phyloP scores from a whole-genome alignment of 1,140 invertebrate genomes.

The Nasonia vitripennis region DNA sequence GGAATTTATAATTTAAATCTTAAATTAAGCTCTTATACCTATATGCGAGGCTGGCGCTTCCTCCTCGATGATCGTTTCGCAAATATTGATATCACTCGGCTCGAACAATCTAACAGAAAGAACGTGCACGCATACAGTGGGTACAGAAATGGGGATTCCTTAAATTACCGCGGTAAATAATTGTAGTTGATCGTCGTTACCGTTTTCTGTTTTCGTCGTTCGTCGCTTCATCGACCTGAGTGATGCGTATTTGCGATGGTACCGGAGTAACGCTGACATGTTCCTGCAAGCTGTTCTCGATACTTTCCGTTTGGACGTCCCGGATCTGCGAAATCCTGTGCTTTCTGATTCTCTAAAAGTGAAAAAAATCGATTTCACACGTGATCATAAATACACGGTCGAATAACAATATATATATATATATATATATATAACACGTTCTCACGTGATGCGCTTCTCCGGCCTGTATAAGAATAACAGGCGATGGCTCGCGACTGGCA shows the following conservation, averaged over 20 bases:
- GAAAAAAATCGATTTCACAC: not conserved
- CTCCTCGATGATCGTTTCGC: conserved; percentile 46
- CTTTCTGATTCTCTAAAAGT: not conserved
- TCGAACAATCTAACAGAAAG: conserved; percentile 14
- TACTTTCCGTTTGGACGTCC: not conserved
- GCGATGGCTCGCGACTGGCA: conserved; percentile 64
- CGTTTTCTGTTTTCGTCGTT: not conserved
- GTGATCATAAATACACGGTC: not conserved
- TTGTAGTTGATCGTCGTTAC: not conserved
- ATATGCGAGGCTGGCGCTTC: conserved; percentile 20
- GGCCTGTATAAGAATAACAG: conserved; percentile 60
- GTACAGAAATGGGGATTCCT: not conserved
- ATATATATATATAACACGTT: not conserved
- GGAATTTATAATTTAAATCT: conserved; percentile 57
- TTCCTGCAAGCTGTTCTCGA: not conserved
- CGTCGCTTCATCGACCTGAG: not conserved
- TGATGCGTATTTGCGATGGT: not conserved
- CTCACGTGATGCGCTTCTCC: conserved; percentile 54
- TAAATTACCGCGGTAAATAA: not conserved
- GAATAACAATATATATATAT: not conserved
- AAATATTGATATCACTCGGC: conserved; percentile 31
- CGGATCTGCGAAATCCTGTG: not conserved
- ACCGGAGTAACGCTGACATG: not conserved
- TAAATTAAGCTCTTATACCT: conserved; percentile 56
- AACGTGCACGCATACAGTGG: not conserved